Conservation (phyloP, 2,888 invertebrate genomes). For the Nomada hirtipes region DNA sequence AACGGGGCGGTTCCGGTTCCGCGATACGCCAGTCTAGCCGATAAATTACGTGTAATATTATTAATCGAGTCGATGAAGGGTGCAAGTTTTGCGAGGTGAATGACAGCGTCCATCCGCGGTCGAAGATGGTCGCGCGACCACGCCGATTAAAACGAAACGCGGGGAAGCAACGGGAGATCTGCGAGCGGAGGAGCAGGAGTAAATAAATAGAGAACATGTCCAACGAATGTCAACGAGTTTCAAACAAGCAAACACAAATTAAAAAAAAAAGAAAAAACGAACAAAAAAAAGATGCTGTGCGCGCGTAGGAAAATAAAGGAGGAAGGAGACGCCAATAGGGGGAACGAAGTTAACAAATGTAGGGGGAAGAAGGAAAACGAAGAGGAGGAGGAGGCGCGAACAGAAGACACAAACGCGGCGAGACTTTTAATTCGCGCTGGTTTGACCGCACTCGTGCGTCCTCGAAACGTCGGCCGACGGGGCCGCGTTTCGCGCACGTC, state of each 20-base stretch:
- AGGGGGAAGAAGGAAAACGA: not conserved
- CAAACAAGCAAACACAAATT: conserved; percentile 27
- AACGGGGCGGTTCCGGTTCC: conserved; percentile 68
- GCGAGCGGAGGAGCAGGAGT: not conserved
- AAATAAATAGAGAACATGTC: conserved; percentile 62
- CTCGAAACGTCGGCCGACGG: conserved; percentile 2
- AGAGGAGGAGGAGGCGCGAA: not conserved
- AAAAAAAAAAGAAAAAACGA: not conserved
- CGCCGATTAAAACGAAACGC: not conserved
- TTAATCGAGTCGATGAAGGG: conserved; percentile 57
- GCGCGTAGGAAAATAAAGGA: not conserved
- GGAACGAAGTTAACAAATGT: not conserved
- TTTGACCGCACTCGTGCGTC: conserved; percentile 16
- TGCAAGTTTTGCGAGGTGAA: conserved; percentile 60
- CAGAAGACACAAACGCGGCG: conserved; percentile 7
- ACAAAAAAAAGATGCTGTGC: conserved; percentile 2
- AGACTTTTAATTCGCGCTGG: conserved; percentile 41
- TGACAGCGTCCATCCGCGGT: not conserved
- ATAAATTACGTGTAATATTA: conserved; percentile 57
- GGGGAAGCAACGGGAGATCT: not conserved
- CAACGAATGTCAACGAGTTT: conserved; percentile 74
- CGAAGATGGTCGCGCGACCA: not conserved
- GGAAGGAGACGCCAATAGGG: not conserved
- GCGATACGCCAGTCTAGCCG: conserved; percentile 71
- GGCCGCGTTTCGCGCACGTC: conserved; percentile 40